These are phyloP conservation scores for Pseudoatta argentina DNA, from an alignment of 1,140 invertebrate species.

Conservation along the genomic window DNA sequence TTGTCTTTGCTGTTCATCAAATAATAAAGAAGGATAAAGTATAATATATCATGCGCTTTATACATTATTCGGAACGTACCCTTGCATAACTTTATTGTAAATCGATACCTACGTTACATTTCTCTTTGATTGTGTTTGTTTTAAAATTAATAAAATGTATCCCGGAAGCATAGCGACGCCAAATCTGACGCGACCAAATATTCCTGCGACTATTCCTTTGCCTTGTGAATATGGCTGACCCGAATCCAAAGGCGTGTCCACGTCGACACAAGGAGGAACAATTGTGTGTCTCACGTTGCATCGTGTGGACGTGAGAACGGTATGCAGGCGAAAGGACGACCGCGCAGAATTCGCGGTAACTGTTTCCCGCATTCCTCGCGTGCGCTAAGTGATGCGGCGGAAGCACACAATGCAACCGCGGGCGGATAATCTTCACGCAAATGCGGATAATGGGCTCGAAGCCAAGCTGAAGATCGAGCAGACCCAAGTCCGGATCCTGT, in stretches of 20 bases:
- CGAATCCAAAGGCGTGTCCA: slow-evolving; percentile 44
- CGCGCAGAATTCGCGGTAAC: slow-evolving; percentile 57
- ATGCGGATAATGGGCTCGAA: slow-evolving; percentile 52
- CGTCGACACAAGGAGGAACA: slow-evolving; percentile 19
- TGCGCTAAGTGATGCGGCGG: slow-evolving; percentile 61
- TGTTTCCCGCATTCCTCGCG: slow-evolving; percentile 57
- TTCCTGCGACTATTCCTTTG: neutral
- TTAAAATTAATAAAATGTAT: slow-evolving; percentile 16
- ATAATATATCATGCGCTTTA: too few relatives aligned
- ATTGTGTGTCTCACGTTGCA: slow-evolving; percentile 30
- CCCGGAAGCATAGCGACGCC: neutral
- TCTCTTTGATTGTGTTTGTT: slow-evolving; percentile 67
- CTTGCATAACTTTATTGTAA: neutral
- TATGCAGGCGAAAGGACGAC: slow-evolving; percentile 25
- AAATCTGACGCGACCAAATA: slow-evolving; percentile 23
- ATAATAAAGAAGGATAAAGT: too few relatives aligned
- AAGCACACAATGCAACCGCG: slow-evolving; percentile 50
- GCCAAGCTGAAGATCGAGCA: slow-evolving; percentile 32
- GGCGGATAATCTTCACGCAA: slow-evolving; percentile 53
- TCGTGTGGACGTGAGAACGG: slow-evolving; percentile 30
- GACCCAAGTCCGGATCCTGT: slow-evolving; percentile 13
- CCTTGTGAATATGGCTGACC: neutral
- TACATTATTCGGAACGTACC: too few relatives aligned
- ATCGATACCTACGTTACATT: slow-evolving; percentile 37
- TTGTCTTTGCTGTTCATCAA: too few relatives aligned